A percentile compares a stretch with the other conserved stretches of the same genome.
Conservation (phyloP, 2,113 vertebrate species). For the Oncorhynchus mykiss region DNA sequence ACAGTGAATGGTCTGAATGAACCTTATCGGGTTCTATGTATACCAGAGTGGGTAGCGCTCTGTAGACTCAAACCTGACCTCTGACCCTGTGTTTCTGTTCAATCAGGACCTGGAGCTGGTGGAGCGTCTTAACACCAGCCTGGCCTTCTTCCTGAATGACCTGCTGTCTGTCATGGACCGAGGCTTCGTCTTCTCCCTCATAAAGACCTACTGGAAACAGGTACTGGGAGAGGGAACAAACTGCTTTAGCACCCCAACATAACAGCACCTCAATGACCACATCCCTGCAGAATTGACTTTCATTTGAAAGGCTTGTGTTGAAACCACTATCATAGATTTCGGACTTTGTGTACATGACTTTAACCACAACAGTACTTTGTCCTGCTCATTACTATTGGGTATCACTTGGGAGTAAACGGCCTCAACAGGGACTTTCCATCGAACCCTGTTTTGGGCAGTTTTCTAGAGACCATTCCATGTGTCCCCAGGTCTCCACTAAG, state of each 20-base stretch:
- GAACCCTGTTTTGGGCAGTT: neutral
- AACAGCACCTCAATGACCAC: neutral
- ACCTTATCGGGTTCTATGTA: neutral
- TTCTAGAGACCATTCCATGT: neutral
- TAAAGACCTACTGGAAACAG: constrained; percentile 96
- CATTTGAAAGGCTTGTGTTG: too few relatives aligned
- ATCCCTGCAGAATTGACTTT: too few relatives aligned
- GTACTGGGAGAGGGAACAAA: constrained; percentile 37
- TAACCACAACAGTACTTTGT: too few relatives aligned
- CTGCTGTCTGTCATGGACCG: constrained; percentile 97
- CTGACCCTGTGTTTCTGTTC: constrained; percentile 31
- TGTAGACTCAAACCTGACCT: neutral
- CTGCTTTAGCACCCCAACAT: too few relatives aligned
- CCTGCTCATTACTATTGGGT: too few relatives aligned
- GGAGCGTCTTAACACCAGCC: constrained; percentile 93
- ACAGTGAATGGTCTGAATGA: neutral
- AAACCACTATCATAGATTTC: too few relatives aligned
- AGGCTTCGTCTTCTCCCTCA: constrained; percentile 91
- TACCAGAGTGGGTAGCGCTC: neutral
- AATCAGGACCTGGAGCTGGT: constrained; percentile 93
- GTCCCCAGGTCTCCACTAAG: constrained; percentile 84
- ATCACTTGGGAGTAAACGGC: too few relatives aligned
- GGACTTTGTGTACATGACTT: too few relatives aligned
- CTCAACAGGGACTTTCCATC: too few relatives aligned
- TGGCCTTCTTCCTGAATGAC: constrained; percentile 97